Conservation (phyloP, 2,113 vertebrate species). For the Uria lomvia region DNA sequence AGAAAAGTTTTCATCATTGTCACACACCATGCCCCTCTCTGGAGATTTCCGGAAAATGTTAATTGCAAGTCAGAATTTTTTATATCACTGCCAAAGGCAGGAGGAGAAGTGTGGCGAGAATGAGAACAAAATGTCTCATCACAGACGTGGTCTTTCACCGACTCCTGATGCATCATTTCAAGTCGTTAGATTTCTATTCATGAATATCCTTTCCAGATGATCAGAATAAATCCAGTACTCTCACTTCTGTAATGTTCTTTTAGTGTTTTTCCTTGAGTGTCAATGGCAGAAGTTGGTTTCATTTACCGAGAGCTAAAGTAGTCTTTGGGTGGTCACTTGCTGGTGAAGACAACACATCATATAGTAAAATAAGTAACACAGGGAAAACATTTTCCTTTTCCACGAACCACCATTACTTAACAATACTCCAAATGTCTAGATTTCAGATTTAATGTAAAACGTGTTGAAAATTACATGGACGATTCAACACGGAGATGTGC, state of each 20-base stretch:
- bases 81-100: neutral
- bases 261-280: neutral
- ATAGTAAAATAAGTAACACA: neutral
- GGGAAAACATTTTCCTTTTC: neutral
- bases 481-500: neutral
- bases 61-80: neutral
- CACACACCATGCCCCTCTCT: rapidly evolving
- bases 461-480: neutral
- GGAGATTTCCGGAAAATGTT: neutral
- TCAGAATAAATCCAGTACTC: neutral
- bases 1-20: neutral
- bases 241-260: neutral
- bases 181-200: rapidly evolving
- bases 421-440: neutral
- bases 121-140: neutral
- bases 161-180: neutral
- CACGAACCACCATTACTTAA: neutral
- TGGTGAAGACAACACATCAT: neutral
- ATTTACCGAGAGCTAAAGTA: neutral
- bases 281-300: neutral
- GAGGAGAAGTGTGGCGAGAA: neutral
- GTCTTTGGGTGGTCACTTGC: neutral
- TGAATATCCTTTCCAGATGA: neutral
- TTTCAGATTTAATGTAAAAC: neutral
- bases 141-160: neutral